Percentiles rank a stretch among this genome's conserved stretches.
Evolutionary conservation across 2,113 vertebrate species (phyloP).

Genomic region (Petaurus breviceps): DNA sequence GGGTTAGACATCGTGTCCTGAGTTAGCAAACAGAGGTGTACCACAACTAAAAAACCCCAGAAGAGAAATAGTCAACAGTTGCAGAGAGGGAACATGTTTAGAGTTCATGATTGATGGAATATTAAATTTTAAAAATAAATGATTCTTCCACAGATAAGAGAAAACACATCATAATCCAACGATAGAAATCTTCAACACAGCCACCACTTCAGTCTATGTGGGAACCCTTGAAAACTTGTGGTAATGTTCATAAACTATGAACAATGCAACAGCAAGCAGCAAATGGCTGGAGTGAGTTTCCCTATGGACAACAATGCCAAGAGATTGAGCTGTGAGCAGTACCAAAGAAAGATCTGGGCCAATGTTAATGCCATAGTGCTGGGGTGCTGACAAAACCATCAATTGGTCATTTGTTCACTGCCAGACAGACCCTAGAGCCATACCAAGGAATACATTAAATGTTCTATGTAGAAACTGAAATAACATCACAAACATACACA

Average conservation of each 20-base stretch:
- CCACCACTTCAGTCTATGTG: neutral
- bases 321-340: neutral
- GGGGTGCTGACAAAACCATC: fast-evolving
- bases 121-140: neutral
- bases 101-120: slow-evolving; percentile 13
- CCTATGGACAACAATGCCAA: neutral
- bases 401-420: neutral
- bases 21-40: neutral
- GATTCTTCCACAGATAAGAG: slow-evolving; percentile 27
- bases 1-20: neutral
- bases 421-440: neutral
- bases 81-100: neutral
- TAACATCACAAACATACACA: neutral
- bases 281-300: slow-evolving; percentile 34
- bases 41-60: neutral
- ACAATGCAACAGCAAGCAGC: neutral
- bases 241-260: neutral
- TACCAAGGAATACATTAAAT: neutral
- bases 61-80: neutral
- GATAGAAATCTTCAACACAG: neutral
- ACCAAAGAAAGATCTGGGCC: neutral
- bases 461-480: fast-evolving
- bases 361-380: neutral
- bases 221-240: neutral
- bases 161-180: neutral